Evolutionary conservation across 2,113 vertebrate genomes (phyloP).

Genomic region (Apus apus): DNA sequence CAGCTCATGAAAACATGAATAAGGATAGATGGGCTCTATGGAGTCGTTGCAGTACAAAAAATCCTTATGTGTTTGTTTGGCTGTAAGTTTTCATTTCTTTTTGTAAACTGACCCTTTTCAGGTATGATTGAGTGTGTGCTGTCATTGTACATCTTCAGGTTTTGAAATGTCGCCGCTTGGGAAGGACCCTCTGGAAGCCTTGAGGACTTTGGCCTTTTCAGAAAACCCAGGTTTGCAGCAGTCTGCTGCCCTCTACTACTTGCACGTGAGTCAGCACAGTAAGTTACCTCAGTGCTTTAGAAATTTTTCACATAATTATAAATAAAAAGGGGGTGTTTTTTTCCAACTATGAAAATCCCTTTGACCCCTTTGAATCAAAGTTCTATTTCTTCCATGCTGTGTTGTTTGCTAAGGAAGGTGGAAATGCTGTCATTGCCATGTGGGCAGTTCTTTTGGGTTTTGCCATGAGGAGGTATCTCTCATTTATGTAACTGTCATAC

Average conservation of each 20-base stretch:
- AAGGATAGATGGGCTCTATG: neutral
- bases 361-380: neutral
- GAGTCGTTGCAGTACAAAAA: neutral
- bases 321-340: neutral
- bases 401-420: neutral
- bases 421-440: neutral
- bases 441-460: neutral
- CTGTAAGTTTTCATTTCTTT: neutral
- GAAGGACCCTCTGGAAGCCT: constrained; percentile 64
- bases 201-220: constrained; percentile 78
- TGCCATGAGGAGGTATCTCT: neutral
- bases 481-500: neutral
- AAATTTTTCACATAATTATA: neutral
- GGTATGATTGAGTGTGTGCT: constrained; percentile 2
- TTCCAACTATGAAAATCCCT: neutral
- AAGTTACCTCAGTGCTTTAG: constrained; percentile 59
- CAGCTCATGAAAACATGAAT: neutral
- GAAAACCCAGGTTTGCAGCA: constrained; percentile 77
- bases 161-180: constrained; percentile 64
- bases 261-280: constrained; percentile 81
- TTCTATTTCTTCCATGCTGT: neutral
- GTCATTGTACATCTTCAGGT: constrained; percentile 45
- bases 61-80: neutral
- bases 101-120: neutral
- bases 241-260: constrained; percentile 78